phyloP scores from a whole-genome alignment of 2,797 vertebrate species.

The Spatula versicolor region DNA sequence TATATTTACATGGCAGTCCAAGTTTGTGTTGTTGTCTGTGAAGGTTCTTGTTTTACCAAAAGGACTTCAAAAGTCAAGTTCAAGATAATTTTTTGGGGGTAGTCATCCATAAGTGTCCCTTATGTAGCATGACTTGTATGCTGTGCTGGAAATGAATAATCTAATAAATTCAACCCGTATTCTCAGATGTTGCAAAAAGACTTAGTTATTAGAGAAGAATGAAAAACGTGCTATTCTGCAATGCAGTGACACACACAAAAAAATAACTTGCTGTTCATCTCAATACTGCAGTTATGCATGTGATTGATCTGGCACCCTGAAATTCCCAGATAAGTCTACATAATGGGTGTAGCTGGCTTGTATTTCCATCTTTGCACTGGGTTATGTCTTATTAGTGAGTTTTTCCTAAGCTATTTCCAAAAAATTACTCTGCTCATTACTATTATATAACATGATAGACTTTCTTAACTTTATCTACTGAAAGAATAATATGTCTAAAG shows the following conservation, averaged over 20 bases:
- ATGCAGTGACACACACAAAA: neutral
- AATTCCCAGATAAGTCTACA: neutral
- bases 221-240: neutral
- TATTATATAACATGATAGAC: neutral
- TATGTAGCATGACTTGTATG: neutral
- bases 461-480: neutral
- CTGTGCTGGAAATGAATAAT: neutral
- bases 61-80: neutral
- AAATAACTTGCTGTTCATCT: neutral
- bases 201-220: neutral
- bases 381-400: neutral
- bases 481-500: neutral
- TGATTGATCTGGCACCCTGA: neutral
- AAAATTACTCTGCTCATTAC: neutral
- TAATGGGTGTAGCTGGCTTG: neutral
- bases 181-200: neutral
- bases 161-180: neutral
- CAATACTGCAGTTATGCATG: neutral
- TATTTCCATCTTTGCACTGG: neutral
- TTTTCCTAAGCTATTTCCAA: neutral
- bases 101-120: neutral
- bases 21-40: neutral
- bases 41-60: neutral
- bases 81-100: neutral
- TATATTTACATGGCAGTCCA: neutral